Evolutionary conservation across 2,113 vertebrate genomes (phyloP).

Genomic region (Mobula hypostoma): DNA sequence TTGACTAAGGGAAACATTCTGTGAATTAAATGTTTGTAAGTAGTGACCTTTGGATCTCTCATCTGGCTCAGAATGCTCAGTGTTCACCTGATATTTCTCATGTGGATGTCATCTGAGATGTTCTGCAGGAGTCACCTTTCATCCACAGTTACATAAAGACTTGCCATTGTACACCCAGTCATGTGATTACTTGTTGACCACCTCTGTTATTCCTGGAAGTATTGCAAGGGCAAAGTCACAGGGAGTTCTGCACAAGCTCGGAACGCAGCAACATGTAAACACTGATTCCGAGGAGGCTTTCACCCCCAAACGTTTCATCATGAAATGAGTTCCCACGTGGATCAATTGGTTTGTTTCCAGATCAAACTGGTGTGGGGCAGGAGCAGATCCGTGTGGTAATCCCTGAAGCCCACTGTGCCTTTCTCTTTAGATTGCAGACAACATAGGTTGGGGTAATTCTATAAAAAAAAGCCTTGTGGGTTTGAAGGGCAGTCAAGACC

Average conservation of each 20-base stretch:
- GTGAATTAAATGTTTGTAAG: slow-evolving; percentile 15
- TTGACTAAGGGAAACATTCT: neutral
- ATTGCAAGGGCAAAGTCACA: neutral
- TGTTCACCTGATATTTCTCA: slow-evolving; percentile 16
- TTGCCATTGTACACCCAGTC: neutral
- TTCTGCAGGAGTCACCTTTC: neutral
- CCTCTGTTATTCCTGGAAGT: neutral
- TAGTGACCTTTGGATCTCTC: neutral
- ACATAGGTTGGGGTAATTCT: no score
- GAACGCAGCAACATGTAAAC: neutral
- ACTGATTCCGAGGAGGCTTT: neutral
- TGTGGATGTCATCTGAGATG: slow-evolving; percentile 20
- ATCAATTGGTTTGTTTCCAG: neutral
- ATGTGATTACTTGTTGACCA: slow-evolving; percentile 28
- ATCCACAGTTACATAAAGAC: neutral
- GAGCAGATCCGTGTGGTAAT: no score
- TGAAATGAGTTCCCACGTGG: neutral
- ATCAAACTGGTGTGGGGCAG: no score
- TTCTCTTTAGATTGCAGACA: no score
- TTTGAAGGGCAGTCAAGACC: no score
- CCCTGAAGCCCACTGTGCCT: no score
- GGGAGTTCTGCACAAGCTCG: neutral
- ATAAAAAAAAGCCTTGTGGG: no score
- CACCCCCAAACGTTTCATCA: neutral
- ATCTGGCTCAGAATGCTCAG: neutral